phyloP scores from a whole-genome alignment of 2,888 invertebrate genomes.

The Charanyca ferruginea region DNA sequence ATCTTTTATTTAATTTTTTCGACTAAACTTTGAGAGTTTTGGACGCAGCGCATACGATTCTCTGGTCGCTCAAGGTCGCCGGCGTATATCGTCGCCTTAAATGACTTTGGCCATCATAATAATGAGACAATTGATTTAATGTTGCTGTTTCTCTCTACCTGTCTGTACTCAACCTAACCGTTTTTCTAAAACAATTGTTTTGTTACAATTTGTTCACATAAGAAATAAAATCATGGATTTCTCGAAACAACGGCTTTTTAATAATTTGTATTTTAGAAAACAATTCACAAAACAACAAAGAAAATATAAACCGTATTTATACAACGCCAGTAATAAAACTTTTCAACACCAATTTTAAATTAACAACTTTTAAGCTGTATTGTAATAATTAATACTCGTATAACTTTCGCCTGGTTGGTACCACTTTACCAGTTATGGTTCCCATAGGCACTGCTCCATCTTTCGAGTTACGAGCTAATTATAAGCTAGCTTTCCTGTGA shows the following conservation, averaged over 20 bases:
- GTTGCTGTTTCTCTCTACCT: neutral
- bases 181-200: neutral
- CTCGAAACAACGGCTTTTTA: neutral
- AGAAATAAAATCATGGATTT: neutral
- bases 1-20: too few species aligned
- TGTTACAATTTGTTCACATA: neutral
- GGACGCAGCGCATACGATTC: too few species aligned
- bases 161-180: neutral
- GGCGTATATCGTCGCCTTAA: too few species aligned
- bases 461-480: slow-evolving; percentile 79
- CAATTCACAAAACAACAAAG: slow-evolving; percentile 37
- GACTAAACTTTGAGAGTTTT: too few species aligned
- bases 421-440: slow-evolving; percentile 65
- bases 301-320: slow-evolving; percentile 18
- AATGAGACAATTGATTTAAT: neutral
- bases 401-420: slow-evolving; percentile 53
- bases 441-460: slow-evolving; percentile 70
- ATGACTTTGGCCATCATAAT: too few species aligned
- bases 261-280: slow-evolving; percentile 12
- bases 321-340: slow-evolving; percentile 44
- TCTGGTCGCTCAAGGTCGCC: too few species aligned
- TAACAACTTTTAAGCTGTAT: slow-evolving; percentile 53
- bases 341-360: slow-evolving; percentile 56
- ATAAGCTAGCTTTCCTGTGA: slow-evolving; percentile 74
- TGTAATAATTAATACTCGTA: slow-evolving; percentile 61